Evolutionary conservation across 2,888 invertebrate species (phyloP), one percentile per base, ranked within the genome.

Genomic region (Drosophila lacicola): DNA sequence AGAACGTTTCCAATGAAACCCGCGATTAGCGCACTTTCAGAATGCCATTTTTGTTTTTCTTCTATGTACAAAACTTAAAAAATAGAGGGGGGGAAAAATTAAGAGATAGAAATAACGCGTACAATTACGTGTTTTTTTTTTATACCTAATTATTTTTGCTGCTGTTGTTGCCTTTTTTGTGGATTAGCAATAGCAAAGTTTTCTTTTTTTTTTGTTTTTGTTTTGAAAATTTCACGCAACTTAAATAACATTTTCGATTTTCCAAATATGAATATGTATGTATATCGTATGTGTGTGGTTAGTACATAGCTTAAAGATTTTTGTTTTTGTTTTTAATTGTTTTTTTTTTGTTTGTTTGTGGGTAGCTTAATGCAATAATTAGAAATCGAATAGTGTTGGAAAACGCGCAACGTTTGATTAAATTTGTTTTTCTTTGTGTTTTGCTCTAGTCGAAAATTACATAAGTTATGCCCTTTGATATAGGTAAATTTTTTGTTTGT

Each of bases 341-440:
- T 66, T 65, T 58, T 58, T 51, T 51, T 53, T 58, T 80, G 61
- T 61, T 60, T 21, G 4, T 21, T 25, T 29, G 29, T 29, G 8
- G 67, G 58, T 80, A 80, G 86, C 77, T 82, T 88, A 85, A 88
- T 88, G 88, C 88, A 82, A 80, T 82, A 71, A 83, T 70, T 83
- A 69, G 81, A 88, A 88, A 82, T 88, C 77, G 88, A 85, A 88
- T 82, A 80, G 76, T 73, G 68, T 67, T 78, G 61, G 56, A 76
- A 87, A 88, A 85, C 88, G 88, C 88, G 78, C 81, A 86, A 87
- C 88, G 57, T 68, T 87, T 79, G 88, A 82, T 80, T 82, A 88
- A 82, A 78, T 67, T 64, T 80, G 21, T 67, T 34, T 57, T 41
- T 53, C 36, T 19, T 51, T 17, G 37, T n/a, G 49, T 69, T 79